Base-by-base conservation (phyloP, 2,888 invertebrate genomes). In the Standfussiana lucernea region DNA sequence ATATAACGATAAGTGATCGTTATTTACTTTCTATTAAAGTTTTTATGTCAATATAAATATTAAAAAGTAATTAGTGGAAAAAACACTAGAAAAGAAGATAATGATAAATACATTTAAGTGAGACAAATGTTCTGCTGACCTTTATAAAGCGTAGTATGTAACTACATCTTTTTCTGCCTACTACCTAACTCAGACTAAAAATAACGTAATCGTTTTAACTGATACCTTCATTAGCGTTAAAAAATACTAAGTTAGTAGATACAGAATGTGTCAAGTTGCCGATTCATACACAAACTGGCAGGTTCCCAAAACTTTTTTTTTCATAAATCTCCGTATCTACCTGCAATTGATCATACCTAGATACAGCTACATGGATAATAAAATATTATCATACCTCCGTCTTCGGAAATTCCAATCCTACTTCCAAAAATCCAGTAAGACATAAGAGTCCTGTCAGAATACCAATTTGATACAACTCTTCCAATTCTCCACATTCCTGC, bases 401-500 rank as follows among this genome's bases (percentile, higher is more conserved):
- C 59, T 65, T 21, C 13, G 3, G 5, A 74, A 85, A 81, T 81
- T 65, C 75, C 68, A 72, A 79, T 32, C 53, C 50, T 72, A 59
- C 74, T 76, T 74, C 53, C 21, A 64, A 67, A 82, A 83, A 77
- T 82, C 83, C 74, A 83, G 73, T 84, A 82, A 89, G 85, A 82
- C 71, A 78, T 78, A 82, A 82, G 45, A 74, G 65, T 77, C 72
- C 75, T 88, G 80, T 85, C 87, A 80, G 79, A 88, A 62, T 50
- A 13, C 67, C 66, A 72, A 83, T 82, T 84, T 80, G 85, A 87
- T 80, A 77, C 78, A 79, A 67, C 69, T 70, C 71, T 71, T 80
- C 65, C 75, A 85, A 88, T 91, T 88, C 88, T 82, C 76, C 50
- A 82, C 88, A 93, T 91, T 90, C 91, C 82, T 90, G 82, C 87